Percentiles rank a stretch among this genome's conserved stretches.
phyloP scores from a whole-genome alignment of 2,113 vertebrate genomes.

The Nanorana parkeri region DNA sequence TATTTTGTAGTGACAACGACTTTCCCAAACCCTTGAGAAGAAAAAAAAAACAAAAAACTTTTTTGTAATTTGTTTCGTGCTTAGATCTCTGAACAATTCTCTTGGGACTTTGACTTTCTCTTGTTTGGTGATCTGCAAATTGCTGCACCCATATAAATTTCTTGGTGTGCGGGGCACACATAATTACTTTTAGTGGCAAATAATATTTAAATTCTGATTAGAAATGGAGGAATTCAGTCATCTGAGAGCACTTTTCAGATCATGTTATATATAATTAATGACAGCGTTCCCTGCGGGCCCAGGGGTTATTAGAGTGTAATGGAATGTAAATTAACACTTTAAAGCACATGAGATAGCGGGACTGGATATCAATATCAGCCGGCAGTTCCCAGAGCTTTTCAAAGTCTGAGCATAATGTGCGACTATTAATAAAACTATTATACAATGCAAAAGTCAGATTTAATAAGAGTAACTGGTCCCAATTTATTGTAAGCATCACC shows the following conservation, averaged over 20 bases:
- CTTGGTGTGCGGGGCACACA: background rate
- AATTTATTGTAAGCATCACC: background rate
- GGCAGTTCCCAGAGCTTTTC: background rate
- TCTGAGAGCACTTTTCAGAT: conserved; percentile 42
- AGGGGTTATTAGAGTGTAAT: conserved; percentile 38
- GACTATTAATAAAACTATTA: conserved; percentile 31
- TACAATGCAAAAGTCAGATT: conserved; percentile 12
- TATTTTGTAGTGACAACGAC: no score
- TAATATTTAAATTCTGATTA: conserved; percentile 45
- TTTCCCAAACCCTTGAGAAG: no score
- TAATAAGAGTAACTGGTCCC: background rate
- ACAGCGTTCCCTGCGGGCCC: conserved; percentile 19
- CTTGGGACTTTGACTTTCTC: background rate
- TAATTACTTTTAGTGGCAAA: conserved; percentile 50
- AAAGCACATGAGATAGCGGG: conserved; percentile 16
- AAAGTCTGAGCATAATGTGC: background rate
- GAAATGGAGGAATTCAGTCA: conserved; percentile 24
- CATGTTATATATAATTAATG: conserved; percentile 51
- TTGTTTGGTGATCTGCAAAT: background rate
- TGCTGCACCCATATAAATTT: conserved; percentile 6
- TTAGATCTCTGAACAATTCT: background rate
- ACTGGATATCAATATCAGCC: conserved; percentile 11
- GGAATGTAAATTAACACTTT: conserved; percentile 45
- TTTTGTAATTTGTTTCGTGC: background rate
- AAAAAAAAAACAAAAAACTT: no score